phyloP scores from a whole-genome alignment of 2,797 vertebrate genomes.

The Parambassis ranga region DNA sequence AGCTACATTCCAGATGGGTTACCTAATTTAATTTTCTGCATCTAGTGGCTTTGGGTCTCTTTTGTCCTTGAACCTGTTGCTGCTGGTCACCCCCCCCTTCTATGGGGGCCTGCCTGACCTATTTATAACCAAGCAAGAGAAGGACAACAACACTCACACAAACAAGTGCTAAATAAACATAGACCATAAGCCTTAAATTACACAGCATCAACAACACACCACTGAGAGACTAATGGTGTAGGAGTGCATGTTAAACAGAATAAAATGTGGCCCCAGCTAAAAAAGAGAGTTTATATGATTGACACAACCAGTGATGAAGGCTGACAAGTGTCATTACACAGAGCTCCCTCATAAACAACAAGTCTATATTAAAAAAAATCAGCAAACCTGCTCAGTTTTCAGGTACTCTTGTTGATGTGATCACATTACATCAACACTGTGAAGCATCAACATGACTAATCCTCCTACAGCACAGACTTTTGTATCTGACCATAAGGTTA shows the following conservation, averaged over 20 bases:
- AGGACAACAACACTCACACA: conserved; percentile 25
- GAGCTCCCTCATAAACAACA: neutral
- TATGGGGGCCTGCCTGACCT: conserved; percentile 48
- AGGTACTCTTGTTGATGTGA: neutral
- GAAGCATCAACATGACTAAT: conserved; percentile 51
- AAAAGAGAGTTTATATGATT: neutral
- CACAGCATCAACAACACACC: conserved; percentile 29
- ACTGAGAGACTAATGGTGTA: conserved; percentile 1
- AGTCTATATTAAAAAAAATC: neutral
- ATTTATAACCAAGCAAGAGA: conserved; percentile 55
- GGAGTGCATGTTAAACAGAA: conserved; percentile 15
- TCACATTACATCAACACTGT: conserved; percentile 29
- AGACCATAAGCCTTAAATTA: conserved; percentile 28
- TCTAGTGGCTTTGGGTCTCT: conserved; percentile 49
- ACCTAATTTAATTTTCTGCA: conserved; percentile 71
- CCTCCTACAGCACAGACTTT: conserved; percentile 47
- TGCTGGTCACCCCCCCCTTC: conserved; percentile 39
- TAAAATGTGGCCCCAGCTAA: neutral
- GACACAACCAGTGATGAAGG: conserved; percentile 6
- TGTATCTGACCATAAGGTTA: conserved; percentile 61
- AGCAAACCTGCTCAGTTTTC: neutral
- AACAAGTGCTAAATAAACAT: conserved; percentile 43
- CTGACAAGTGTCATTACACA: neutral
- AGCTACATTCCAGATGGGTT: conserved; percentile 66
- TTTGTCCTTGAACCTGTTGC: conserved; percentile 71